These are phyloP conservation scores for Drosophila koepferae DNA, from an alignment of 2,888 invertebrate species.

Conservation along the genomic window DNA sequence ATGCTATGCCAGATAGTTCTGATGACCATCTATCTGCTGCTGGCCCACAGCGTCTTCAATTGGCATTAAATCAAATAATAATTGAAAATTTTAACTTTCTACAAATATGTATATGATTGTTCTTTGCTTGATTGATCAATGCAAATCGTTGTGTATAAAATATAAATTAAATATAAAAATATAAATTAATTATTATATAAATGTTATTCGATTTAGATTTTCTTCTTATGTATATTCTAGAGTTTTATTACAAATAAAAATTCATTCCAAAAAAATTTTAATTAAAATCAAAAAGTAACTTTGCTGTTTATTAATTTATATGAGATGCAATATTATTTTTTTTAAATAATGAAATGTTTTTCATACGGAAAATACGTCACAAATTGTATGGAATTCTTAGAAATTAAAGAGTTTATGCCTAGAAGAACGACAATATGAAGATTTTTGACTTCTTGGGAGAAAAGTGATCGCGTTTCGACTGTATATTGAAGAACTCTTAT, in stretches of 20 bases:
- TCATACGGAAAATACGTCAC: too few species aligned
- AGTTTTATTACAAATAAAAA: background rate
- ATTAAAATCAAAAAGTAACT: too few species aligned
- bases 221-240: background rate
- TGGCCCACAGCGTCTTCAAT: slow-evolving; percentile 89
- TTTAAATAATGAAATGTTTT: too few species aligned
- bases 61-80: slow-evolving; percentile 68
- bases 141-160: background rate
- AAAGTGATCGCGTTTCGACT: too few species aligned
- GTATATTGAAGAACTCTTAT: too few species aligned
- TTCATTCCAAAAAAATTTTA: background rate
- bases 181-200: background rate
- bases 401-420: too few species aligned
- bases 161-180: background rate
- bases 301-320: too few species aligned
- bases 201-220: background rate
- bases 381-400: too few species aligned
- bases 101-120: background rate
- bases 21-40: slow-evolving; percentile 89
- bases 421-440: too few species aligned
- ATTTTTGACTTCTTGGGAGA: too few species aligned
- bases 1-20: slow-evolving; percentile 90
- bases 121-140: background rate
- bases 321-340: too few species aligned
- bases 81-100: background rate